Evolutionary conservation across 2,888 invertebrate species (phyloP), one percentile per base, ranked within the genome.

Genomic region (Hipparchia semele): DNA sequence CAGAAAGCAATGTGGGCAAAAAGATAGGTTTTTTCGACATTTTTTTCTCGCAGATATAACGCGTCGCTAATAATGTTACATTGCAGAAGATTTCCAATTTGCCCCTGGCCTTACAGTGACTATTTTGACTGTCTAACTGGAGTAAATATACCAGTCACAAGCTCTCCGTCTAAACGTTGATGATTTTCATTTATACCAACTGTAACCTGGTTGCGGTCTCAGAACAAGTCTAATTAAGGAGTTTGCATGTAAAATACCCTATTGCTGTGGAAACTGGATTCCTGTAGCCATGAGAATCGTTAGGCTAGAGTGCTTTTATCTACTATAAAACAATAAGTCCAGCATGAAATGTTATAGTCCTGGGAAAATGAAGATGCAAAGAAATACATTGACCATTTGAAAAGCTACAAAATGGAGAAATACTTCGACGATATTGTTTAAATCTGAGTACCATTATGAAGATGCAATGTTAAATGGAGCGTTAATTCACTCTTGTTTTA

Each of bases 221-320:
- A 77, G 77, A 83, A 80, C 81, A 77, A 81, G 80, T 81, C 79
- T 84, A 85, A 86, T 87, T 86, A 85, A 79, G 78, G 80, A 77
- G 76, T 81, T 83, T 83, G 83, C 80, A 85, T 82, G 85, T 83
- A 77, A 75, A 80, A 72, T 73, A 80, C 81, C 79, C 74, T 78
- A 78, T 74, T 77, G 72, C 72, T 54, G 67, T 73, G 72, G 77
- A 79, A 80, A 84, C 85, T 81, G 80, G 82, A 83, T 82, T 80
- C 82, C 76, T 76, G 76, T 76, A 69, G 77, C 61, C 66, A 73
- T 71, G 73, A 71, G 74, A 75, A 71, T 74, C 69, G 69, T 73
- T 71, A 75, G 66, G 71, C 71, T 75, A 71, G 70, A 76, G 71
- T 71, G 71, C 51, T 65, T 68, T 72, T 73, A 71, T 80, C 75